phyloP scores from a whole-genome alignment of 1,140 invertebrate species.

The Ephestia elutella region DNA sequence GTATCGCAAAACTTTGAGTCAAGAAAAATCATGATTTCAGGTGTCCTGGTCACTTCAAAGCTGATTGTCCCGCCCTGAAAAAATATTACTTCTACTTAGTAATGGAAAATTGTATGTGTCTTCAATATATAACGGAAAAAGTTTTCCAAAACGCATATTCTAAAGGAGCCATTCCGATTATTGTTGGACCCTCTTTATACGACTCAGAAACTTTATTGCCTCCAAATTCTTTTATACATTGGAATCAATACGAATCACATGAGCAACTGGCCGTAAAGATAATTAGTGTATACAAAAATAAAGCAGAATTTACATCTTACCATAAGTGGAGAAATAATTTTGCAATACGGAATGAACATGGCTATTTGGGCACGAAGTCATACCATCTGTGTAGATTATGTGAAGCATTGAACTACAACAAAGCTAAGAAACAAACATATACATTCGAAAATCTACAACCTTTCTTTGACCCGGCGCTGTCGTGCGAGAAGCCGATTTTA shows the following conservation, averaged over 20 bases:
- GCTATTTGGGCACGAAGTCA: conserved; percentile 77
- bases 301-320: conserved; percentile 59
- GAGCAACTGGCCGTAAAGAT: conserved; percentile 75
- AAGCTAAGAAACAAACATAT: conserved; percentile 11
- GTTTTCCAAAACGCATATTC: conserved; percentile 78
- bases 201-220: conserved; percentile 76
- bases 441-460: too few species aligned
- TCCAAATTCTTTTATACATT: conserved; percentile 81
- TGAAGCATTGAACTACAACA: conserved; percentile 80
- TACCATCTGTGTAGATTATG: conserved; percentile 87
- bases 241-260: conserved; percentile 81
- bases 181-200: conserved; percentile 77
- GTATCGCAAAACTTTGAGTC: too few species aligned
- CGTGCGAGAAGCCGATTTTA: too few species aligned
- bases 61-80: too few species aligned
- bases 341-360: conserved; percentile 80
- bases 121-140: conserved; percentile 83
- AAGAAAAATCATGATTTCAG: too few species aligned
- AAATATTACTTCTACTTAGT: conserved; percentile 84
- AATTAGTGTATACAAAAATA: conserved; percentile 67
- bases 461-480: too few species aligned
- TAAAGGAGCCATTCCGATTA: conserved; percentile 81
- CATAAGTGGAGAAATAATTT: conserved; percentile 82
- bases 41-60: too few species aligned
- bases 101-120: conserved; percentile 84